These are phyloP conservation scores for Eristalis tenax DNA, from an alignment of 2,888 invertebrate genomes.

Conservation along the genomic window DNA sequence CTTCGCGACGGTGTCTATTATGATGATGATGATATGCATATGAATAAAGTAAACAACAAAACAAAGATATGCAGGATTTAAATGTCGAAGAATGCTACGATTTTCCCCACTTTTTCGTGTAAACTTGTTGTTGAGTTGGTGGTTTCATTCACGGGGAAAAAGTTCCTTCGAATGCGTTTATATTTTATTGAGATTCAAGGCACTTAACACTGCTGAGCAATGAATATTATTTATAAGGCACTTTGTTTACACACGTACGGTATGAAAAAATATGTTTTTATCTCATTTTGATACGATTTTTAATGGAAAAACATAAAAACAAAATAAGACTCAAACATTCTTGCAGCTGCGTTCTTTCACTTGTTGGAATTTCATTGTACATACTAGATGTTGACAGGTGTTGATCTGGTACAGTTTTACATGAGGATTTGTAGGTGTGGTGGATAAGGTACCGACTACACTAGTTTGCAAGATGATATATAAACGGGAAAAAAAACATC, in stretches of 20 bases:
- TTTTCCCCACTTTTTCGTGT: not conserved
- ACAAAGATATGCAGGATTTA: slow-evolving; percentile 26
- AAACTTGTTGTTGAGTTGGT: not conserved
- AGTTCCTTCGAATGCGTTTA: not conserved
- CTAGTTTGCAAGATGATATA: not conserved
- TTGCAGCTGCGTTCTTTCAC: slow-evolving; percentile 60
- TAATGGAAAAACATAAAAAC: slow-evolving; percentile 27
- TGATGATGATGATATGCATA: slow-evolving; percentile 2
- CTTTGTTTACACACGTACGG: slow-evolving; percentile 10
- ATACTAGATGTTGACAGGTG: slow-evolving; percentile 50
- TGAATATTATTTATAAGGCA: slow-evolving; percentile 30
- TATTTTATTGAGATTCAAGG: not conserved
- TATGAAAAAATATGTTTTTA: not conserved
- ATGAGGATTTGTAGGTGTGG: slow-evolving; percentile 2
- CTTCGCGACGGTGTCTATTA: slow-evolving; percentile 15
- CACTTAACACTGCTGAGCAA: not conserved
- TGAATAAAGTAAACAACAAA: slow-evolving; percentile 46
- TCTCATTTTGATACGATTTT: slow-evolving; percentile 2
- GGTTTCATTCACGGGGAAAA: not conserved
- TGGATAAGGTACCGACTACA: slow-evolving; percentile 27
- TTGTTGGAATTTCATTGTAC: slow-evolving; percentile 57
- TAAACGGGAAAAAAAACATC: no score
- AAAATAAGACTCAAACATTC: slow-evolving; percentile 30
- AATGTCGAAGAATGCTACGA: not conserved
- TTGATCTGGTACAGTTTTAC: slow-evolving; percentile 31